Evolutionary conservation across 2,113 vertebrate genomes (phyloP), one percentile per base, ranked within the genome.

Genomic region (Poecilia latipinna): DNA sequence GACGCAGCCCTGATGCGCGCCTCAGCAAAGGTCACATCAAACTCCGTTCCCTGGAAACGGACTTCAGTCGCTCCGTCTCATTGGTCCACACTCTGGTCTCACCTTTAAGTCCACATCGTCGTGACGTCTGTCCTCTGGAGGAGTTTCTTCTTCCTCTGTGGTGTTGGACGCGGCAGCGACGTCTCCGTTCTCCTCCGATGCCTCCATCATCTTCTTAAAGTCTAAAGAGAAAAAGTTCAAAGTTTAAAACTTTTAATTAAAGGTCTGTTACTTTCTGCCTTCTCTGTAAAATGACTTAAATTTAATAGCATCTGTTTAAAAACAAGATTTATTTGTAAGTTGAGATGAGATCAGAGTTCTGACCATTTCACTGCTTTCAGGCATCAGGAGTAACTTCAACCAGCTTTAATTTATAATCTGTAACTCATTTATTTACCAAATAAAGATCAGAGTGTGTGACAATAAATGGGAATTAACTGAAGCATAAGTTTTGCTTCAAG

Each of bases 201-300:
- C 82, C 65, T 80, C 79, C 86, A 82, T 86, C 74, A 7, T 85
- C 10, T 48, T 69, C 61, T 29, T 12, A 12, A 60, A 17, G 33
- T 24, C 19, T 72, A 0, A 44, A 67, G 0, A 42, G 1, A 62
- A 6, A 61, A 28, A 12, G 22, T 7, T 11, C 22, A 11, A 12
- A 11, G 57, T 61, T 61, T 42, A 42, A 4, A 37, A 37, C 10
- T 37, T 37, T 37, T 37, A 11, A 37, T 37, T 37, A 37, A 37
- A 37, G 35, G 35, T 37, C 10, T 37, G 35, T 37, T 37, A 37
- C 10, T 37, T 11, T 37, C 35, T 37, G 35, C 10, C 35, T 37
- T 10, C 35, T 11, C 35, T 37, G 35, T 12, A 37, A 37, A 37
- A 37, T 12, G 2, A 10, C 35, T 37, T 2, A 12, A 37, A 37